phyloP scores from a whole-genome alignment of 1,140 invertebrate species.

The Temnothorax longispinosus region DNA sequence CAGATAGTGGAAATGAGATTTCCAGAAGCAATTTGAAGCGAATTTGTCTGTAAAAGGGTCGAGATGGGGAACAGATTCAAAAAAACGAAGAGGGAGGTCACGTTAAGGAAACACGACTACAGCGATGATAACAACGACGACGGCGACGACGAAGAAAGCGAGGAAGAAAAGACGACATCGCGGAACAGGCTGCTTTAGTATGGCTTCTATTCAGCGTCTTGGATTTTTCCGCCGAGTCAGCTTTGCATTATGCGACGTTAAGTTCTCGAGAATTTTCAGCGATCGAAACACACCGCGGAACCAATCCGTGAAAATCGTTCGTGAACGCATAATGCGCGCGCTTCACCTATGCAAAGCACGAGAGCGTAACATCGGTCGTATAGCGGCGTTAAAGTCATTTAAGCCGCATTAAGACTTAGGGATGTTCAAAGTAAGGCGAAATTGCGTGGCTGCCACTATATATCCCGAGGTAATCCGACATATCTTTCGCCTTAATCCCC shows the following conservation, averaged over 20 bases:
- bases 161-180: constrained; percentile 3
- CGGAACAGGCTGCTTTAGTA: constrained; percentile 63
- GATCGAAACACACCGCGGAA: not conserved
- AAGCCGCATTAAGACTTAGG: constrained; percentile 51
- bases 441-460: constrained; percentile 1
- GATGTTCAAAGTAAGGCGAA: constrained; percentile 33
- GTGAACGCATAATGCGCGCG: not conserved
- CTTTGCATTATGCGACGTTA: not conserved
- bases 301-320: not conserved
- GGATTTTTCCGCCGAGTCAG: constrained; percentile 32
- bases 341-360: not conserved
- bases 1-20: constrained; percentile 71
- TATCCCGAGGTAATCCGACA: constrained; percentile 42
- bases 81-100: constrained; percentile 50
- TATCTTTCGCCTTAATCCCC: constrained; percentile 50
- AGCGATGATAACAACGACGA: constrained; percentile 4
- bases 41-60: constrained; percentile 69
- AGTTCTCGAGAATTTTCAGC: not conserved
- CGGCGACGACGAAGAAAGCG: not conserved
- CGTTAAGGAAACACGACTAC: constrained; percentile 24
- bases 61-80: constrained; percentile 49
- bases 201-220: constrained; percentile 26
- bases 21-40: constrained; percentile 71
- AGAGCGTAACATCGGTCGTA: not conserved
- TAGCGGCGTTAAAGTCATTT: constrained; percentile 38